phyloP scores from a whole-genome alignment of 2,113 vertebrate species.

The Tachycineta bicolor region DNA sequence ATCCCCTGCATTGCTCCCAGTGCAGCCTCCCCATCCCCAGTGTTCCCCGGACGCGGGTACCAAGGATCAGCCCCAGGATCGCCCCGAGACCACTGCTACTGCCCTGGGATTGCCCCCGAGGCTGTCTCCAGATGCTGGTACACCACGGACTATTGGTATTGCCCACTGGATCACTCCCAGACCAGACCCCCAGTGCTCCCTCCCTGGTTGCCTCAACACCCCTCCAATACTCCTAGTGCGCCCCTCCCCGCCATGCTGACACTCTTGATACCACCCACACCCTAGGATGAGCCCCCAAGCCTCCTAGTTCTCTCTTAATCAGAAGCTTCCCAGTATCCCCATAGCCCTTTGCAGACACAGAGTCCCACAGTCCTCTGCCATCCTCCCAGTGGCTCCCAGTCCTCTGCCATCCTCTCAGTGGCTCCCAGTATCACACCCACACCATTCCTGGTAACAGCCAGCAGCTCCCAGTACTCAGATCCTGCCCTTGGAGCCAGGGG shows the following conservation, averaged over 20 bases:
- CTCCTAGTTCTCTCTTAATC: background rate
- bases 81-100: background rate
- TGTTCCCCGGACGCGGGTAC: background rate
- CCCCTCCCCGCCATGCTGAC: background rate
- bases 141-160: background rate
- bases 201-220: background rate
- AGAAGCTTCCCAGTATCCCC: background rate
- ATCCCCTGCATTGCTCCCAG: background rate
- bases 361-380: background rate
- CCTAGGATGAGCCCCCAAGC: background rate
- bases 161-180: background rate
- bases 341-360: background rate
- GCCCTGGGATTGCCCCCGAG: background rate
- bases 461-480: background rate
- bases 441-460: too few relatives aligned
- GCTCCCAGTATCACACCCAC: background rate
- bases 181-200: rapidly evolving
- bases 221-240: background rate
- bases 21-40: background rate
- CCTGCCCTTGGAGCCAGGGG: background rate
- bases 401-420: background rate
- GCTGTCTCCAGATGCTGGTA: background rate
- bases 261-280: background rate
- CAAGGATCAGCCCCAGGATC: background rate
- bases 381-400: background rate